Evolutionary conservation across 2,888 invertebrate genomes (phyloP).

Genomic region (Eucera pruinosa): DNA sequence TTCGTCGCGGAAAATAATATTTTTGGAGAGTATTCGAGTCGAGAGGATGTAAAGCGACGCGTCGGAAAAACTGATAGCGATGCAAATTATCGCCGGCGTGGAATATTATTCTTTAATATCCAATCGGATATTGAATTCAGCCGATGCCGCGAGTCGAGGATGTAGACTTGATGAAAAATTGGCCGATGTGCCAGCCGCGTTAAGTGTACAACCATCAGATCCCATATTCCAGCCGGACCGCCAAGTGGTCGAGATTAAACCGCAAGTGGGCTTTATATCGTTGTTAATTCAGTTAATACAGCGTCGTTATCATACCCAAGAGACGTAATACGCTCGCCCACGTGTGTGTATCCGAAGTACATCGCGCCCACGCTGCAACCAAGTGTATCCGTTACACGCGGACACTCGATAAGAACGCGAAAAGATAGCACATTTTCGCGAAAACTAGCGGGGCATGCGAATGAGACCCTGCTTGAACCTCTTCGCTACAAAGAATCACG

Average conservation of each 20-base stretch:
- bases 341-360: conserved; percentile 8
- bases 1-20: conserved; percentile 25
- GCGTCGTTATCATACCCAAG: conserved; percentile 67
- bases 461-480: conserved; percentile 43
- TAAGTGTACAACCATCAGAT: conserved; percentile 49
- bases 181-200: conserved; percentile 16
- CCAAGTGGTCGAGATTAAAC: conserved; percentile 75
- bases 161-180: conserved; percentile 57
- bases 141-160: neutral
- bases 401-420: conserved; percentile 45
- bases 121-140: conserved; percentile 66
- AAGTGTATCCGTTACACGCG: conserved; percentile 40
- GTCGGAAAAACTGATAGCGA: conserved; percentile 10
- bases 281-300: conserved; percentile 76
- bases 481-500: no score
- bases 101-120: conserved; percentile 71
- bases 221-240: conserved; percentile 52
- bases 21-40: conserved; percentile 9
- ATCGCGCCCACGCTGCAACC: conserved; percentile 1
- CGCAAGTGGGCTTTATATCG: conserved; percentile 77
- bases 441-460: conserved; percentile 17
- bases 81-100: conserved; percentile 57
- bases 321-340: conserved; percentile 36
- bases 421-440: conserved; percentile 48
- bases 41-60: conserved; percentile 3